Evolutionary conservation across 2,797 vertebrate genomes (phyloP), one percentile per base, ranked within the genome.

Genomic region (Halcyon leucocephala): DNA sequence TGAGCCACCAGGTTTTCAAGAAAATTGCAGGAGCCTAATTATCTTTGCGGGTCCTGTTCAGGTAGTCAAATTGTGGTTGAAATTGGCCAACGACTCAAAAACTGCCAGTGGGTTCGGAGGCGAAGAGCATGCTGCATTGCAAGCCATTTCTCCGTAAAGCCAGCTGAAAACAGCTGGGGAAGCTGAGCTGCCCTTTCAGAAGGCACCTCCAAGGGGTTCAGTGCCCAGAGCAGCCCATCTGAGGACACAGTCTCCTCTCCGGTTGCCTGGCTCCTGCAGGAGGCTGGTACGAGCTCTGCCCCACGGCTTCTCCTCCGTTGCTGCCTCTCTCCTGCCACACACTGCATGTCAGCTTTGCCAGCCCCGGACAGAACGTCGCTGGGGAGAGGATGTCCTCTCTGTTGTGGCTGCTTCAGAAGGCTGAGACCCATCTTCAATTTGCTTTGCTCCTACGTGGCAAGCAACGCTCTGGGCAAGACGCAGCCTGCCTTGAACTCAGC

Each of bases 361-460:
- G 80, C 54, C 41, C 58, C 0, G 0, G 3, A 9, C 10, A 25
- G 25, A 10, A 0, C 0, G 1, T 84, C 78, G 58, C 66, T 31
- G 16, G 48, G 48, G 73, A 90, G 17, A 51, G 58, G 62, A 62
- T 71, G 54, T 86, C 51, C 66, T 44, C 49, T 92, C 80, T 91
- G 61, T 72, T 94, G 94, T 90, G 93, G 92, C 74, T 67, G 14
- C 64, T 95, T 92, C 89, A 90, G 78, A 95, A 78, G 22, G 19
- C 22, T 0, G 0, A 46, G 42, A 46, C 17, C 4, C 2, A 0
- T 76, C 77, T 82, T 82, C 0, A 0, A 1, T 58, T 86, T 1
- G 9, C 48, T 49, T 48, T 0, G 0, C 62, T 89, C 48, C 64
- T 20, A 39, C 14, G 2, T 78, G 94, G 86, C 87, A 66, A 76